Percentiles rank a stretch among this genome's conserved stretches.
Evolutionary conservation across 2,888 invertebrate genomes (phyloP).

Genomic region (Melangyna quadrimaculata): DNA sequence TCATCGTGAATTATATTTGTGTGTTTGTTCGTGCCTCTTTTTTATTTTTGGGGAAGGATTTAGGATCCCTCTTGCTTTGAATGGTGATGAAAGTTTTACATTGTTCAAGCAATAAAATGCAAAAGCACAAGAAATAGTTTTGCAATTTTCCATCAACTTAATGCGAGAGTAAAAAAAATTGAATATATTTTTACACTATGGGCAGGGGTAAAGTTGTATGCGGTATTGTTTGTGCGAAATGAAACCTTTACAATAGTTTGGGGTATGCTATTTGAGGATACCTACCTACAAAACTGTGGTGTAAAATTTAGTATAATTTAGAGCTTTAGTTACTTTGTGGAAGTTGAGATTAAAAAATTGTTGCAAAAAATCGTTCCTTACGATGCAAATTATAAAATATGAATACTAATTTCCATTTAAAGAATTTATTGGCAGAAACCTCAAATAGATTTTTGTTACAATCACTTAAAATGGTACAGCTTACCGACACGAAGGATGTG

Average conservation of each 20-base stretch:
- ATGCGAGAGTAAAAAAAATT: not conserved
- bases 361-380: no score
- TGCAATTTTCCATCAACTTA: constrained; percentile 48
- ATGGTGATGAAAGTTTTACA: constrained; percentile 69
- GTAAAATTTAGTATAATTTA: not conserved
- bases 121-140: constrained; percentile 66
- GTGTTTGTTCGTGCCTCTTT: not conserved
- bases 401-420: no score
- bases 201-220: not conserved
- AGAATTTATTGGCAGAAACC: no score
- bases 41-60: not conserved
- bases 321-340: not conserved
- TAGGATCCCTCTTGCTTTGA: constrained; percentile 2
- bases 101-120: constrained; percentile 65
- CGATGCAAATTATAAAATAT: no score
- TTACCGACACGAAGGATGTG: no score
- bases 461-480: no score
- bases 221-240: not conserved
- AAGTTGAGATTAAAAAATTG: not conserved
- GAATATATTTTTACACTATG: not conserved
- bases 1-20: constrained; percentile 24
- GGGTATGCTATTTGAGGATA: not conserved
- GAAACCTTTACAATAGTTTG: not conserved
- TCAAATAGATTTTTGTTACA: no score
- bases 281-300: not conserved